Conservation (phyloP, 2,797 vertebrate species). For the Astyanax mexicanus region DNA sequence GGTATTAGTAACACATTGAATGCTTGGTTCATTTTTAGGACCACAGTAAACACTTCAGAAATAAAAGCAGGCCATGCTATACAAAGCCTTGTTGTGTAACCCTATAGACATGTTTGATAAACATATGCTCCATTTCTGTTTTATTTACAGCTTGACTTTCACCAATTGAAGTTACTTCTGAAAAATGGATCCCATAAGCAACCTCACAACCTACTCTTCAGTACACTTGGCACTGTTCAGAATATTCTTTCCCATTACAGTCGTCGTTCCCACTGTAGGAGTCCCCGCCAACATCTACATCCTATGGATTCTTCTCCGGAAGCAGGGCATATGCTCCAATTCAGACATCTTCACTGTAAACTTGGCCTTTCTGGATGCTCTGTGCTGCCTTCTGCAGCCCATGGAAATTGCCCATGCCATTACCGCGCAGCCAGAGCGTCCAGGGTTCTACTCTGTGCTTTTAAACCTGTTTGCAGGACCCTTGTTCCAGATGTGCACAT, state of each 20-base stretch:
- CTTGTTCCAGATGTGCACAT: not conserved
- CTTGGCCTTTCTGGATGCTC: constrained; percentile 39
- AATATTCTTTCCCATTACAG: not conserved
- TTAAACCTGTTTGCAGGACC: constrained; percentile 12
- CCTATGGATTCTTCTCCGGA: constrained; percentile 1
- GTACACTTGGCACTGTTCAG: too few species aligned
- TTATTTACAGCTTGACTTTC: too few species aligned
- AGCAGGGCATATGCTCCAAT: constrained; percentile 13
- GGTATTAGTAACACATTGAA: too few species aligned
- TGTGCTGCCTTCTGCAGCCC: constrained; percentile 26
- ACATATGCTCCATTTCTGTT: too few species aligned
- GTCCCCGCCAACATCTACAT: not conserved
- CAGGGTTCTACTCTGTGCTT: not conserved
- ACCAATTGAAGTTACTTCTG: not conserved
- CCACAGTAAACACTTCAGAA: too few species aligned
- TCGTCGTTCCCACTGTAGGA: not conserved
- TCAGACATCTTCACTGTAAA: not conserved
- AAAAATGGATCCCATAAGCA: not conserved
- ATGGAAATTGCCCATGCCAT: not conserved
- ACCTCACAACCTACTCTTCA: not conserved
- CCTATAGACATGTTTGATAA: too few species aligned
- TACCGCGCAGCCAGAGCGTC: accelerated
- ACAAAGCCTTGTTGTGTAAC: too few species aligned
- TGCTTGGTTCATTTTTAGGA: too few species aligned
- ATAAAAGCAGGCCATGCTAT: too few species aligned